Percentiles rank a stretch among this genome's conserved stretches.
These are phyloP conservation scores for Hypomesus transpacificus DNA, from an alignment of 2,113 vertebrate species.

Conservation along the genomic window DNA sequence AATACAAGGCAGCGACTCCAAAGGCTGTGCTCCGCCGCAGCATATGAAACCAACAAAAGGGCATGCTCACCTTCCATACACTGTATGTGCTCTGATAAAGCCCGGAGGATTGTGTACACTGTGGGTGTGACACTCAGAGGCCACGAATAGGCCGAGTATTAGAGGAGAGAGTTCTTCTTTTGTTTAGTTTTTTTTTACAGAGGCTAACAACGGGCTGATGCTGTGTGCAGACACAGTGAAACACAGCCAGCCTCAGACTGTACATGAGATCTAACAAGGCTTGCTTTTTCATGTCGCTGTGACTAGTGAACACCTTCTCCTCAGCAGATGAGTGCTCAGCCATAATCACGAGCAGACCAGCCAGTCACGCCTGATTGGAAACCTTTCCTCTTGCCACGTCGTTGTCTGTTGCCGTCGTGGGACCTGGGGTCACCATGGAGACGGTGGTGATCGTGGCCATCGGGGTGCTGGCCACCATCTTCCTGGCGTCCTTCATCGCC, in stretches of 20 bases:
- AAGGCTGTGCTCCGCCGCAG: neutral
- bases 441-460: slow-evolving; percentile 96
- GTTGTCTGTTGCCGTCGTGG: slow-evolving; percentile 18
- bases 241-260: neutral
- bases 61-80: neutral
- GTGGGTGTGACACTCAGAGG: slow-evolving; percentile 33
- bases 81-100: slow-evolving; percentile 38
- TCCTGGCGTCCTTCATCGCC: slow-evolving; percentile 90
- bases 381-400: slow-evolving; percentile 14
- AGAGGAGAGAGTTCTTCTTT: too few species aligned
- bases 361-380: slow-evolving; percentile 29
- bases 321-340: slow-evolving; percentile 59
- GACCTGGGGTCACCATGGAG: slow-evolving; percentile 78
- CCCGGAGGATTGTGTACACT: slow-evolving; percentile 26
- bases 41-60: slow-evolving; percentile 14
- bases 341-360: slow-evolving; percentile 41
- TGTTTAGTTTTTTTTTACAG: neutral
- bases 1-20: neutral
- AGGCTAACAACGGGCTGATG: neutral
- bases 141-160: neutral
- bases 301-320: slow-evolving; percentile 16
- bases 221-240: neutral
- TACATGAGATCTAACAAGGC: neutral
- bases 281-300: neutral
- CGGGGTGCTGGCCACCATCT: slow-evolving; percentile 91